Evolutionary conservation across 2,888 invertebrate genomes (phyloP), one percentile per base, ranked within the genome.

Genomic region (Platynereis dumerilii): DNA sequence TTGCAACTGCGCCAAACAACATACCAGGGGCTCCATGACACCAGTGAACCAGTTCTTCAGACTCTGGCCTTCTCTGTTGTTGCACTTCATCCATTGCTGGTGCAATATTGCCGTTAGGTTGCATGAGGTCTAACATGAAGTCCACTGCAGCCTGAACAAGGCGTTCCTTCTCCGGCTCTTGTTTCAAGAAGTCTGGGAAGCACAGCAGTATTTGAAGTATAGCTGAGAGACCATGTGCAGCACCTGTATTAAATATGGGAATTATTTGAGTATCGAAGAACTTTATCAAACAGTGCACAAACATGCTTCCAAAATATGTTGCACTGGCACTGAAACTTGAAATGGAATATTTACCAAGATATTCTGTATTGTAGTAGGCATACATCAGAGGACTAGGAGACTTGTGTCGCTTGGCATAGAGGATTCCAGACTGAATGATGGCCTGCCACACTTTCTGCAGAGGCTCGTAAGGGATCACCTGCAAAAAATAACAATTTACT

Each of bases 11-110:
- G n/a, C n/a, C n/a, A n/a, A n/a, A n/a, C 12, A n/a, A 68, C 63
- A 65, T 75, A 84, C 87, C 94, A 10, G 92, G 90, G 12, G 92
- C 92, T 0, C 94, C 94, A 80, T 94, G 94, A 81, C 94, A 94
- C 94, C 94, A 94, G 79, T 94, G 94, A 0, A 94, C 88, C 15
- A 94, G 84, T 68, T 92, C 90, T 66, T 92, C 90, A 15, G 84
- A 82, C 22, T 82, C 83, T 2, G 80, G 73, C n/a, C 76, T 59
- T 53, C 65, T 55, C 29, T 64, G 57, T 12, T 66, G 76, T 68
- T 2, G 88, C 59, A 90, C 84, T 80, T 93, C 91, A 74, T 90
- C 92, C 80, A 90, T 86, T 2, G 91, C 90, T 71, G 90, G 89
- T 0, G 92, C 91, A 83, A 91, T 91, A 80, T 92, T 92, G 0